Base-by-base conservation (phyloP, 2,113 vertebrate species). In the Trichechus manatus region DNA sequence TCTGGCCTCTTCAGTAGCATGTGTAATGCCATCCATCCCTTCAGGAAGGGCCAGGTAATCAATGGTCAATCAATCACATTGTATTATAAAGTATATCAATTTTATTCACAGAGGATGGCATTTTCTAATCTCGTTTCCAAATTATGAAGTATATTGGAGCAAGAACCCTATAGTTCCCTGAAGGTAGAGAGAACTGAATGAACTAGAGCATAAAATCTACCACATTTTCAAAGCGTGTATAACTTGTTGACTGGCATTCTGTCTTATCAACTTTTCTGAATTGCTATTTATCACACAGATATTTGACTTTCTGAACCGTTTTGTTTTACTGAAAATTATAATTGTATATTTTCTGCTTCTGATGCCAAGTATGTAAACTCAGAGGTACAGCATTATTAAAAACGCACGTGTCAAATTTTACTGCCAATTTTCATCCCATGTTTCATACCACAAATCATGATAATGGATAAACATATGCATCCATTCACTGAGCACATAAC, bases 401-500 rank as follows among this genome's bases (percentile, higher is more conserved):
- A 93, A 96, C 91, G 15, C 63, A 86, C 79, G 87, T 77, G 25
- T 63, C 84, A 97, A 96, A 96, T 96, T 97, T 94, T 61, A 66
- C 3, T 15, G 20, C 11, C 63, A 85, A 86, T 5, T 78, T 87
- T 91, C 9, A 44, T 78, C 90, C 66, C 68, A 11, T 0, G 0
- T 97, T 97, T 95, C 11, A 70, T 70, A 78, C 0, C 0, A 91
- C 61, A 97, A 79, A 22, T 88, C 50, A 92, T 63, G 17, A 87
- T 89, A 97, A 92, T n/a, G 89, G 33, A 74, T 84, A 79, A 70
- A 50, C 7, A 7, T 75, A 86, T 82, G 31, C n/a, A 50, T 0
- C 17, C 94, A 1, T 89, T 97, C 47, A 64, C 42, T 80, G 68
- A 93, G 22, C 33, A 89, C 66, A 56, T 89, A 96, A 86, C 27